Conservation (phyloP, 1,140 invertebrate species). For the Hetaerina americana region DNA sequence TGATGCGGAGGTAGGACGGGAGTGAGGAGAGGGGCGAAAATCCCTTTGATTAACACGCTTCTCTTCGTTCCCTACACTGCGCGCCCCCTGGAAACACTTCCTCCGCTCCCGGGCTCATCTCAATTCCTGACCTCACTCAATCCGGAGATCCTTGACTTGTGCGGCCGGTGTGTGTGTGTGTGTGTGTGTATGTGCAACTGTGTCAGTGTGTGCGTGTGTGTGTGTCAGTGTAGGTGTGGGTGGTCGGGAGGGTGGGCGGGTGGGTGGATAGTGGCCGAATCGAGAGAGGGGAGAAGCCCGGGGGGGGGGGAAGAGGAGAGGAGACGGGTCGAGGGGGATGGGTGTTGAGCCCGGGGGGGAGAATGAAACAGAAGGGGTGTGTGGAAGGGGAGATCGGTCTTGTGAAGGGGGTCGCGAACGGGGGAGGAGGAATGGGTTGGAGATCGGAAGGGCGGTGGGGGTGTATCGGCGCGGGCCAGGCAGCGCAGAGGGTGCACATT, state of each 20-base stretch:
- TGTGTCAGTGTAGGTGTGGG: not conserved
- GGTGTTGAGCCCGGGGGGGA: not conserved
- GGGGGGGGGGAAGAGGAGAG: not conserved
- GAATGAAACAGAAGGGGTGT: not conserved
- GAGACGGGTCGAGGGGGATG: not conserved
- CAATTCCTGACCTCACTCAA: not conserved
- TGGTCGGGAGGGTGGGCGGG: not conserved
- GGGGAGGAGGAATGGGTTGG: too few relatives aligned
- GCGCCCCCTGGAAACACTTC: not conserved
- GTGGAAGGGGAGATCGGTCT: not conserved
- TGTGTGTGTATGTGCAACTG: too few relatives aligned
- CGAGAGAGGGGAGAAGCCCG: not conserved
- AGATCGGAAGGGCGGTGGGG: too few relatives aligned
- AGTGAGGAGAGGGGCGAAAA: too few relatives aligned
- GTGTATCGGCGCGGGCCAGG: not conserved
- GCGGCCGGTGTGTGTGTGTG: not conserved
- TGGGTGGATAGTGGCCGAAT: too few relatives aligned
- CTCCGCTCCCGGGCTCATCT: not conserved
- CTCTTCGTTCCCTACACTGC: not conserved
- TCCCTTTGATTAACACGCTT: too few relatives aligned
- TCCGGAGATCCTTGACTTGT: not conserved
- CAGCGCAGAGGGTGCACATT: too few relatives aligned
- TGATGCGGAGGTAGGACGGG: too few relatives aligned
- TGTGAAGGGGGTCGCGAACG: too few relatives aligned
- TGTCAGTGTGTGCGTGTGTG: too few relatives aligned